Evolutionary conservation across 1,140 invertebrate species (phyloP), one percentile per base, ranked within the genome.

Genomic region (Rhopalosiphum maidis): DNA sequence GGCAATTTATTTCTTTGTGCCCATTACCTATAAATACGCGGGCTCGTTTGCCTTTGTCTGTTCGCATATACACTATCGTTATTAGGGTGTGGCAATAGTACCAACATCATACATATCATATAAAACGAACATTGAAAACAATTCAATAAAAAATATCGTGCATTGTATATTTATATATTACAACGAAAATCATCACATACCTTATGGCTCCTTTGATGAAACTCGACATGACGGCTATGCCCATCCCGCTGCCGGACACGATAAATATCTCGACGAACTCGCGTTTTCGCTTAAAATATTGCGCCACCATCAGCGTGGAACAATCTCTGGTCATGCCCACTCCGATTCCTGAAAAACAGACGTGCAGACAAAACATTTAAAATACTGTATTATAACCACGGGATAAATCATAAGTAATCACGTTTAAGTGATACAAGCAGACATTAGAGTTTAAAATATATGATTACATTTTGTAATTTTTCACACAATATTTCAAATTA

Each of bases 181-280:
- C 30, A 18, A 15, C 30, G 15, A 15, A 18, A n/a, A 77, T n/a
- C n/a, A n/a, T 7, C 25, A 77, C 37, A 25, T 96, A 98, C 98
- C 96, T 97, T 94, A 98, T 97, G 90, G 97, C 96, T 94, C 96
- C 96, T 95, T 97, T 97, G 95, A 98, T 97, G 94, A 98, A 97
- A 41, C 96, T 96, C 8, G 98, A 97, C 97, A 98, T 98, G 30
- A 98, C 95, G 5, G 97, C 96, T 85, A 98, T 97, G 48, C 98
- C 98, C 15, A 98, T 95, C 2, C 98, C 98, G 94, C 97, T 98
- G 94, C 97, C 98, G 77, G 97, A 97, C 30, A 98, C 97, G 90
- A 98, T 97, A 94, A 98, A 97, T 94, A 98, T 97, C 95, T 99
- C 98, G 37, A 98, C 98, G 85, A 98, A 96, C 95, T 98, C 98